These are phyloP conservation scores for Darevskia mixta DNA, from an alignment of 2,797 vertebrate species.

Conservation along the genomic window DNA sequence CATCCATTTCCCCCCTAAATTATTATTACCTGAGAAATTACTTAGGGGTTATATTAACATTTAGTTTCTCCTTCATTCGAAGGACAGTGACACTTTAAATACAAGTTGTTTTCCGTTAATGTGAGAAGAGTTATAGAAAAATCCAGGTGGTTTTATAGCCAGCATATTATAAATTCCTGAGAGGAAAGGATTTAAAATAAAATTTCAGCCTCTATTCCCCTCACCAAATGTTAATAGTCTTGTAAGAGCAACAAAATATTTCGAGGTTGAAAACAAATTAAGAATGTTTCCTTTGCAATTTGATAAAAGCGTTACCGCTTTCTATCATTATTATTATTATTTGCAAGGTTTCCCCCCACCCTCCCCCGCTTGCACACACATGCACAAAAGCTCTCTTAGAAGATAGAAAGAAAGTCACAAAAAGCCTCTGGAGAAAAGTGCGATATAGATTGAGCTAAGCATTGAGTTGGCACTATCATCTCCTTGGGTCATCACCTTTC, in stretches of 20 bases:
- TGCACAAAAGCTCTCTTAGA: not conserved
- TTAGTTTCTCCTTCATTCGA: conserved; percentile 3
- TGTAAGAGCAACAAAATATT: conserved; percentile 10
- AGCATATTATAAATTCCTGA: not conserved
- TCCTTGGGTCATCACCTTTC: conserved; percentile 50
- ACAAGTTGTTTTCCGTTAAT: conserved; percentile 37
- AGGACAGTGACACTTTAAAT: conserved; percentile 29
- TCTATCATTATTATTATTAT: not conserved
- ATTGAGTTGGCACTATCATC: conserved; percentile 29
- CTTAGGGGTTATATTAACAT: not conserved
- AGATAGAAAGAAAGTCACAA: conserved; percentile 19
- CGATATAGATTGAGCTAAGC: conserved; percentile 27
- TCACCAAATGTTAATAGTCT: not conserved
- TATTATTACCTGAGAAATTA: not conserved
- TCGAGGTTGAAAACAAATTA: not conserved
- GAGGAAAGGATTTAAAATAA: not conserved
- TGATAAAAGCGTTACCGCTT: not conserved
- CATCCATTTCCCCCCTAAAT: not conserved
- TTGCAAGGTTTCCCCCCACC: not conserved
- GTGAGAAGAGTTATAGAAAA: conserved; percentile 27
- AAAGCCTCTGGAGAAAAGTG: not conserved
- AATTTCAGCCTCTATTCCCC: no score
- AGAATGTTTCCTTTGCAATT: conserved; percentile 35
- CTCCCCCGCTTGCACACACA: no score
- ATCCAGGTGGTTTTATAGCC: conserved; percentile 3